Base-by-base conservation (phyloP, 1,140 invertebrate genomes). In the Ceratosolen fusciceps region DNA sequence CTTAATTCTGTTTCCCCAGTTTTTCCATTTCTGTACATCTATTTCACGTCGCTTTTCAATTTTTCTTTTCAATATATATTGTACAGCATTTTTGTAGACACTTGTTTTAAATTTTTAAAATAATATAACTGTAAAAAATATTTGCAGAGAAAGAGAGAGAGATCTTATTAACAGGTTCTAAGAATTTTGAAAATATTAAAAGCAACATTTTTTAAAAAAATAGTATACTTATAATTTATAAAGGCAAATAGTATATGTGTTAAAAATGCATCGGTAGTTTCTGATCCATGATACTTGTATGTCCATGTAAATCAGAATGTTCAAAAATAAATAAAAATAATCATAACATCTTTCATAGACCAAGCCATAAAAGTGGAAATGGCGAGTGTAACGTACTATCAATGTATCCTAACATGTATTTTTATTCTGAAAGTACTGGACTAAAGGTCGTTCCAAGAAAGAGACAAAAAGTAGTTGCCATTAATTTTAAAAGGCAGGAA, bases 1-100 rank as follows among this genome's bases (percentile, higher is more conserved):
- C 68, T 3, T 24, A 3, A 26, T 10, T 58, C 24, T 65, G 3
- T 67, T n/a, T 74, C 26, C 60, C 2, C 47, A 14, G 12, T 43
- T 5, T 43, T 12, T 12, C 39, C 39, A 43, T 26, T 58, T 58
- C 54, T 56, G 9, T 52, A 58, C 65, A 39, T 29, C 70, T 67
- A 37, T 49, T 19, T 52, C 39, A 43, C 12, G 5, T 43, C 5
- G 5, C 12, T 12, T 43, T 43, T 43, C 12, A 43, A 5, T 43
- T 43, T 43, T 21, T 62, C 52, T 34, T 72, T 62, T 77, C 67
- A 71, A 71, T 77, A 71, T 71, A n/a, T n/a, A n/a, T n/a, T n/a
- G n/a, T n/a, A n/a, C n/a, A n/a, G n/a, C n/a, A n/a, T n/a, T n/a
- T n/a, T n/a, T n/a, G n/a, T n/a, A n/a, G n/a, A n/a, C n/a, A n/a